Evolutionary conservation across 2,888 invertebrate species (phyloP), one percentile per base, ranked within the genome.

Genomic region (Herminia tarsipennalis): DNA sequence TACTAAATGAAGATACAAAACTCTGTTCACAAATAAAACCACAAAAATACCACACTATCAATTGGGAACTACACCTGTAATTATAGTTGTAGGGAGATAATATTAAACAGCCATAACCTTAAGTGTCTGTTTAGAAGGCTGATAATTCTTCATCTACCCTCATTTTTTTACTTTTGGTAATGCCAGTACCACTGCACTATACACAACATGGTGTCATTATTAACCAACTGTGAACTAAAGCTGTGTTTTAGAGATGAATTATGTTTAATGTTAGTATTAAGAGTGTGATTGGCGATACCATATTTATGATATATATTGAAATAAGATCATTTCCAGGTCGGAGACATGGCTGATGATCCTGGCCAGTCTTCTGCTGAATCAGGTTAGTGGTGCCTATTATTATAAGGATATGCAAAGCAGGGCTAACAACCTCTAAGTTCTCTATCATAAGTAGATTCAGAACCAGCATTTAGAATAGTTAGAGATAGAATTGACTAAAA

Each of bases 341-440:
- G 36, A 51, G 73, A 48, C 25, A 86, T 86, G 86, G 82, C 76
- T 28, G 85, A 84, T 57, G 83, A 86, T 47, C 73, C 79, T 5
- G 78, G 72, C 35, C 72, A 61, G 25, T 73, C 81, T 24, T 78
- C 83, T n/a, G 66, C 73, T 18, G 69, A 66, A 25, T 54, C 77
- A 75, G 83, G 84, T 84, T 4, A 5, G 20, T 18, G 20, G 3
- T 3, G 5, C 20, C 20, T 4, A 4, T 4, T 18, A 5, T 4
- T 18, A 5, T 18, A 18, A 3, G 20, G 20, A 4, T 18, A 5
- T 24, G n/a, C 10, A n/a, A n/a, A 3, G 3, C 3, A 24, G 10
- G 1, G 10, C 8, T 22, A 5, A 8, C 22, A n/a, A 5, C 5
- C n/a, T 22, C n/a, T n/a, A n/a, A n/a, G n/a, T n/a, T n/a, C n/a